Evolutionary conservation across 2,888 invertebrate species (phyloP).

Genomic region (Calliphora vomitoria): DNA sequence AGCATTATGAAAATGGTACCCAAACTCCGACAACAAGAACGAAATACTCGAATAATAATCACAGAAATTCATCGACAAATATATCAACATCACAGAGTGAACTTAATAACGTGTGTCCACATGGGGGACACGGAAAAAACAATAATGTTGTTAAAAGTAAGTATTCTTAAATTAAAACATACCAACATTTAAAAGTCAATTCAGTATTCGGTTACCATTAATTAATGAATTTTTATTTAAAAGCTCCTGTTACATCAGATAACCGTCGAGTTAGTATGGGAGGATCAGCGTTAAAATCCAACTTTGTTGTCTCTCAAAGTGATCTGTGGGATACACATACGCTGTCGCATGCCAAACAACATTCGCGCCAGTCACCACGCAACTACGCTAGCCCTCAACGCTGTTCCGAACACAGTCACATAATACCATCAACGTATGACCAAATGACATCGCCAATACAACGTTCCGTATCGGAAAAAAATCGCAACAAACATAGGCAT

Average conservation of each 20-base stretch:
- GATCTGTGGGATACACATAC: slow-evolving; percentile 89
- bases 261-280: slow-evolving; percentile 83
- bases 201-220: too few species aligned
- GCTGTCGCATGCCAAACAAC: slow-evolving; percentile 85
- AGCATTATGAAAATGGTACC: slow-evolving; percentile 81
- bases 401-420: slow-evolving; percentile 84
- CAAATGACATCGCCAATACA: slow-evolving; percentile 86
- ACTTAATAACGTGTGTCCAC: slow-evolving; percentile 83
- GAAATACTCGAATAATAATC: slow-evolving; percentile 80
- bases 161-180: slow-evolving; percentile 31
- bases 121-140: slow-evolving; percentile 80
- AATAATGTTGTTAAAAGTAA: slow-evolving; percentile 81
- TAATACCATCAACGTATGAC: slow-evolving; percentile 81
- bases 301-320: slow-evolving; percentile 88
- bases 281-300: slow-evolving; percentile 84
- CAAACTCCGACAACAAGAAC: slow-evolving; percentile 81
- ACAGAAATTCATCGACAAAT: slow-evolving; percentile 83
- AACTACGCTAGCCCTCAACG: slow-evolving; percentile 83
- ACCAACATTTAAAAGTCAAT: too few species aligned
- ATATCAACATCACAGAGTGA: slow-evolving; percentile 83
- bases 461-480: slow-evolving; percentile 88
- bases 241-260: slow-evolving; percentile 81
- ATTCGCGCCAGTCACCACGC: slow-evolving; percentile 84
- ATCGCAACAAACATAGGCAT: slow-evolving; percentile 85
- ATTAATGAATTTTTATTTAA: not conserved